A percentile compares a stretch with the other conserved stretches of the same genome.
phyloP scores from a whole-genome alignment of 2,113 vertebrate genomes.

The Hippocampus guttulatus region DNA sequence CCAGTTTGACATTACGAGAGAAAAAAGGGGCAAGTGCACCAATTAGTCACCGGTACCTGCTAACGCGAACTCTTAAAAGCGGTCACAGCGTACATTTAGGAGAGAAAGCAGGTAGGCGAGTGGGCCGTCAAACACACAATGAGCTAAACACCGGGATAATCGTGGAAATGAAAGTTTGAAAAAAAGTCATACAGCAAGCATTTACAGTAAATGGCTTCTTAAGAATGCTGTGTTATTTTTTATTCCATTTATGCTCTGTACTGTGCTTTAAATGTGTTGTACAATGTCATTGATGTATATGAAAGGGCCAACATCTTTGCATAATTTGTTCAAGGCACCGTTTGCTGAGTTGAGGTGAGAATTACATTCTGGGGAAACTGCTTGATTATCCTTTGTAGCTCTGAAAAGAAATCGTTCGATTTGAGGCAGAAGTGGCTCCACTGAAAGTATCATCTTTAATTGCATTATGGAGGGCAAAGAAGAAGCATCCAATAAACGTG shows the following conservation, averaged over 20 bases:
- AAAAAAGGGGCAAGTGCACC: slow-evolving; percentile 47
- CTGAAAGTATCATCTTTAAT: not conserved
- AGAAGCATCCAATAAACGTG: not conserved
- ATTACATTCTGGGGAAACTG: not conserved
- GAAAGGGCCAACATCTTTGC: not conserved
- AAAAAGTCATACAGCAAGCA: slow-evolving; percentile 1
- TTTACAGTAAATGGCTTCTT: not conserved
- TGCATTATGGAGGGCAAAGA: not conserved
- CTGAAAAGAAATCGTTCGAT: not conserved
- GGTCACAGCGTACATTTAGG: slow-evolving; percentile 21
- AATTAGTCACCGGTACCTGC: slow-evolving; percentile 58
- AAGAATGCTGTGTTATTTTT: not conserved
- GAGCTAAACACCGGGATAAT: slow-evolving; percentile 23
- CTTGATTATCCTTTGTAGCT: not conserved
- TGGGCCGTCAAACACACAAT: slow-evolving; percentile 36
- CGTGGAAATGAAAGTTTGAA: slow-evolving; percentile 15
- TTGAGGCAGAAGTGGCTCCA: not conserved
- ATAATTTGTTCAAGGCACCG: not conserved
- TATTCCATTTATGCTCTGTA: not conserved
- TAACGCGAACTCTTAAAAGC: slow-evolving; percentile 48
- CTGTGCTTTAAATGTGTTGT: not conserved
- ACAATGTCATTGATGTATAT: not conserved
- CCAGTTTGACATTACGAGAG: slow-evolving; percentile 54
- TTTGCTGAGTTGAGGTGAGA: not conserved
- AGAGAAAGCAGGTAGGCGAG: slow-evolving; percentile 40